These are phyloP conservation scores for Elephas maximus DNA, from an alignment of 2,113 vertebrate genomes.

Conservation along the genomic window DNA sequence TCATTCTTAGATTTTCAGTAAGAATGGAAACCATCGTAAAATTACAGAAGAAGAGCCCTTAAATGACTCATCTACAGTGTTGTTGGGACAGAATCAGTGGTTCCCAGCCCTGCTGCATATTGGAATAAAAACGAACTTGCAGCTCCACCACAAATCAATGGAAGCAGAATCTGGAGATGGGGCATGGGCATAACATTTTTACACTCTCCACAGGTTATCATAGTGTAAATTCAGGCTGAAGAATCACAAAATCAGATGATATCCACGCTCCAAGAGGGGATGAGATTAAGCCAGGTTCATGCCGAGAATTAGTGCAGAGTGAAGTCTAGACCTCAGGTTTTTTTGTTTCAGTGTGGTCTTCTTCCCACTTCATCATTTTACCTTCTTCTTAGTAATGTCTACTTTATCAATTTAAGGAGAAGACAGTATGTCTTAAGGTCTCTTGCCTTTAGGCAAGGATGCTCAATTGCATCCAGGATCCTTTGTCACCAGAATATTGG, in stretches of 20 bases:
- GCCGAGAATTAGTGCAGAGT: neutral
- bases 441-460: neutral
- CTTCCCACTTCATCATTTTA: neutral
- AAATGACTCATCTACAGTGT: conserved; percentile 1
- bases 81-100: neutral
- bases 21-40: conserved; percentile 73
- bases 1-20: conserved; percentile 74
- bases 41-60: conserved; percentile 46
- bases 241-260: neutral
- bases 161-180: neutral
- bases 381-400: neutral
- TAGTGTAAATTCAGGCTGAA: neutral
- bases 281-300: neutral
- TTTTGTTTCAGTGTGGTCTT: neutral
- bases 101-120: neutral
- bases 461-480: neutral
- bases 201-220: neutral
- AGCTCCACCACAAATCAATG: neutral
- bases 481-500: neutral
- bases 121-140: neutral
- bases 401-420: neutral
- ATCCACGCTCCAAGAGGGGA: neutral
- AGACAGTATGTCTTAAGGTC: neutral
- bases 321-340: conserved; percentile 6
- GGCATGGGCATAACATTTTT: neutral